A percentile compares a stretch with the other conserved stretches of the same genome.
Evolutionary conservation across 2,888 invertebrate genomes (phyloP).

Genomic region (Xestia rhomboidea): DNA sequence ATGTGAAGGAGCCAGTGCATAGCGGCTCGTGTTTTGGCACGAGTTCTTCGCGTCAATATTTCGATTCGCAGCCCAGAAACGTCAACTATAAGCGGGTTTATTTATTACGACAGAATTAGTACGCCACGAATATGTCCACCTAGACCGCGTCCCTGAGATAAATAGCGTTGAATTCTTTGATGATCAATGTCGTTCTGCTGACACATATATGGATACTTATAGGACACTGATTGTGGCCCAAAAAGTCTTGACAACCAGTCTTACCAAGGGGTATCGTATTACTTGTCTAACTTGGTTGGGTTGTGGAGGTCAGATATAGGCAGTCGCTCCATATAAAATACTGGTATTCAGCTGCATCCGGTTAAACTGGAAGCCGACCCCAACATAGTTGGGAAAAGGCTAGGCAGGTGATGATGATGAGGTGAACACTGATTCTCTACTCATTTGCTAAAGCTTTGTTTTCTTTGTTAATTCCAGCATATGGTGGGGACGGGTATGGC

Average conservation of each 20-base stretch:
- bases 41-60: conserved; percentile 84
- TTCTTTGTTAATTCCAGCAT: conserved; percentile 92
- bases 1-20: conserved; percentile 63
- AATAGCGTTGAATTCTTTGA: conserved; percentile 74
- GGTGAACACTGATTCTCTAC: not conserved
- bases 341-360: too few species aligned
- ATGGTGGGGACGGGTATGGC: conserved; percentile 98
- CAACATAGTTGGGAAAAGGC: too few species aligned
- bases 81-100: conserved; percentile 85
- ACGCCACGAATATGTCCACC: conserved; percentile 62
- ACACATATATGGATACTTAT: conserved; percentile 53
- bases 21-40: conserved; percentile 83
- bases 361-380: too few species aligned
- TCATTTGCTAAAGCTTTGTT: conserved; percentile 40
- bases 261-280: too few species aligned
- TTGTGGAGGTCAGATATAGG: too few species aligned
- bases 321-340: too few species aligned
- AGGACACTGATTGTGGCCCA: not conserved
- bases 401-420: not conserved
- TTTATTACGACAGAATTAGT: conserved; percentile 88
- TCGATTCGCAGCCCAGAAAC: conserved; percentile 87
- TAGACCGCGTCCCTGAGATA: conserved; percentile 80
- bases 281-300: too few species aligned
- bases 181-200: conserved; percentile 70
- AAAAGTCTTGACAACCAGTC: too few species aligned